Percentiles rank a stretch among this genome's conserved stretches.
Conservation (phyloP, 2,797 vertebrate genomes). For the Cephalopachus bancanus region DNA sequence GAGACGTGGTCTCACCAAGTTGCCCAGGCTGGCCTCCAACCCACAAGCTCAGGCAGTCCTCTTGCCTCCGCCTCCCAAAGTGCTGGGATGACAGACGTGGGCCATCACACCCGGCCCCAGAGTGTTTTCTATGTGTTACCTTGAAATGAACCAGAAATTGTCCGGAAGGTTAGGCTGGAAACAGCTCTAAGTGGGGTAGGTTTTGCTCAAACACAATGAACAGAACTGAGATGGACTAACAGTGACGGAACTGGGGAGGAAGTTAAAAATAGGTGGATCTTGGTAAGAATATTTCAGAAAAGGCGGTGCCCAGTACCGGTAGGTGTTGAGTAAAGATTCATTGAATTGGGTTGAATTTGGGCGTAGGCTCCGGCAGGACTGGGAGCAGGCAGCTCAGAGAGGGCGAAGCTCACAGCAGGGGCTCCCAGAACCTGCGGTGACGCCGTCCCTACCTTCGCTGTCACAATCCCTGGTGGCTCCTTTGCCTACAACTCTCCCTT, state of each 20-base stretch:
- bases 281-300: not conserved
- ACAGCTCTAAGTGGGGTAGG: not conserved
- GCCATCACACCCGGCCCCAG: too few species aligned
- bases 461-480: not conserved
- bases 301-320: not conserved
- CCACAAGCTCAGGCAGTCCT: too few species aligned
- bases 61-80: too few species aligned
- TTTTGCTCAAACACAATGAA: not conserved
- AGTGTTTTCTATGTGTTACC: not conserved
- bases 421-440: not conserved
- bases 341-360: not conserved
- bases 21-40: too few species aligned
- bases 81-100: too few species aligned
- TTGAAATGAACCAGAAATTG: conserved; percentile 34
- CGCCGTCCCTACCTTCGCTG: not conserved
- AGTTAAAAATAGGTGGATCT: not conserved
- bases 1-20: too few species aligned
- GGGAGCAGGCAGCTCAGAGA: not conserved
- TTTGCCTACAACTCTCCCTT: not conserved
- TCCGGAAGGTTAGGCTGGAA: not conserved
- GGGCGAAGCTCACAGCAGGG: not conserved
- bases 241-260: not conserved
- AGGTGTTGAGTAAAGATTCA: not conserved
- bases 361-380: not conserved
- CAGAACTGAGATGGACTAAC: not conserved